phyloP scores from a whole-genome alignment of 2,113 vertebrate species.

The Oryzias javanicus region DNA sequence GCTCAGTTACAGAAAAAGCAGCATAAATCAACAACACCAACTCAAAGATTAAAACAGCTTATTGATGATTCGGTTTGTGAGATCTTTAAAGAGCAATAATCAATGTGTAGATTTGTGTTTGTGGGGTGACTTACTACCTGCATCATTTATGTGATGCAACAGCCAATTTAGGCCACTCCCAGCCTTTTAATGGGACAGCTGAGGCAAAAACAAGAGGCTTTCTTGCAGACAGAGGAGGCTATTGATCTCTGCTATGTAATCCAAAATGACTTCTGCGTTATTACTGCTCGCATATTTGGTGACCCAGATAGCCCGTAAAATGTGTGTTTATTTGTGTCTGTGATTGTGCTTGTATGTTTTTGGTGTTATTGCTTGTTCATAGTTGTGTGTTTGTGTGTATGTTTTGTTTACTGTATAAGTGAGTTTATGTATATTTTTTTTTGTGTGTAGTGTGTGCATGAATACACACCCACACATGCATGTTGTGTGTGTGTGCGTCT shows the following conservation, averaged over 20 bases:
- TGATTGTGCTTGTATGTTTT: background rate
- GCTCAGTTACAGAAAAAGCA: no score
- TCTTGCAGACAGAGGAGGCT: slow-evolving; percentile 52
- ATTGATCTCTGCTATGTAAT: slow-evolving; percentile 61
- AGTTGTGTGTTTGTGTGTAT: no score
- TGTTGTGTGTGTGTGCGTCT: slow-evolving; percentile 34
- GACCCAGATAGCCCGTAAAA: slow-evolving; percentile 52
- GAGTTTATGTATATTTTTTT: slow-evolving; percentile 14
- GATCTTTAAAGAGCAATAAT: background rate
- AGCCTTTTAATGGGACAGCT: slow-evolving; percentile 41
- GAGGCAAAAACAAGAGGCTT: slow-evolving; percentile 43
- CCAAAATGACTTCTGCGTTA: slow-evolving; percentile 56
- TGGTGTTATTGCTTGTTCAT: no score
- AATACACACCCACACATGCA: no score
- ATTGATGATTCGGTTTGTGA: background rate
- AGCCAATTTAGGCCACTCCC: slow-evolving; percentile 42
- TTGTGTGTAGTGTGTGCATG: slow-evolving; percentile 12
- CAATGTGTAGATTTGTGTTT: background rate
- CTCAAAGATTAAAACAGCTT: background rate
- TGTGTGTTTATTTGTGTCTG: slow-evolving; percentile 14
- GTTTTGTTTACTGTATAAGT: no score
- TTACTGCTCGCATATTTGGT: slow-evolving; percentile 55
- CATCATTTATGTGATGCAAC: slow-evolving; percentile 34
- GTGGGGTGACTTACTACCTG: background rate
- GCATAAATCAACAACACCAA: background rate